These are phyloP conservation scores for Glyptemys insculpta DNA, from an alignment of 2,797 vertebrate genomes.

Conservation along the genomic window DNA sequence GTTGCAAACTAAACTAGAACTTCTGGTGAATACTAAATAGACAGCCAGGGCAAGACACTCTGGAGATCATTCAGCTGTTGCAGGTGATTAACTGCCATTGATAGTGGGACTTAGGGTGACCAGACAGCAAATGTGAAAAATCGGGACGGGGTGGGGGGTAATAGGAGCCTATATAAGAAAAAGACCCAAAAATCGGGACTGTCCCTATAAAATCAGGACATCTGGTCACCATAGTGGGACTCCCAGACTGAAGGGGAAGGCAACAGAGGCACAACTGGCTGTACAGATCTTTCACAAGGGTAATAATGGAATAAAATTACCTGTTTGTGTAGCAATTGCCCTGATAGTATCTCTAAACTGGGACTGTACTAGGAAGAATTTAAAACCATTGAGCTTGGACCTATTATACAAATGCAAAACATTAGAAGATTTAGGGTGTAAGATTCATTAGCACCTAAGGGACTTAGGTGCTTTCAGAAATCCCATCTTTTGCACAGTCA, in stretches of 20 bases:
- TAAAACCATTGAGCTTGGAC: not conserved
- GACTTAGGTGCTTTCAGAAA: not conserved
- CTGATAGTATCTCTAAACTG: not conserved
- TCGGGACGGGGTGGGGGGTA: too few relatives aligned
- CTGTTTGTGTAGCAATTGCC: not conserved
- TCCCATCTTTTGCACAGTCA: not conserved
- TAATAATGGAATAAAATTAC: not conserved
- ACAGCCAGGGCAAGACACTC: not conserved
- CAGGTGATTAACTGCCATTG: not conserved
- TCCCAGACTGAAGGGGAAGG: not conserved
- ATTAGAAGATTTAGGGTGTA: not conserved
- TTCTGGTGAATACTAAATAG: not conserved
- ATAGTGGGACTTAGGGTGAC: not conserved
- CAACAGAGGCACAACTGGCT: not conserved
- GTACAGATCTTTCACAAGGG: not conserved
- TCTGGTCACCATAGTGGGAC: not conserved
- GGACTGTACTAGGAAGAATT: not conserved
- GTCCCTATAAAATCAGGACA: too few relatives aligned
- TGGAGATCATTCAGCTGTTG: not conserved
- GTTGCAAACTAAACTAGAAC: not conserved
- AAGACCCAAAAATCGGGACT: too few relatives aligned
- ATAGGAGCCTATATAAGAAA: too few relatives aligned
- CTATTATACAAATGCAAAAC: not conserved
- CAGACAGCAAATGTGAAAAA: too few relatives aligned
- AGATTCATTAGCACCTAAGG: not conserved